Evolutionary conservation across 1,140 invertebrate species (phyloP).

Genomic region (Ganaspis sp.): DNA sequence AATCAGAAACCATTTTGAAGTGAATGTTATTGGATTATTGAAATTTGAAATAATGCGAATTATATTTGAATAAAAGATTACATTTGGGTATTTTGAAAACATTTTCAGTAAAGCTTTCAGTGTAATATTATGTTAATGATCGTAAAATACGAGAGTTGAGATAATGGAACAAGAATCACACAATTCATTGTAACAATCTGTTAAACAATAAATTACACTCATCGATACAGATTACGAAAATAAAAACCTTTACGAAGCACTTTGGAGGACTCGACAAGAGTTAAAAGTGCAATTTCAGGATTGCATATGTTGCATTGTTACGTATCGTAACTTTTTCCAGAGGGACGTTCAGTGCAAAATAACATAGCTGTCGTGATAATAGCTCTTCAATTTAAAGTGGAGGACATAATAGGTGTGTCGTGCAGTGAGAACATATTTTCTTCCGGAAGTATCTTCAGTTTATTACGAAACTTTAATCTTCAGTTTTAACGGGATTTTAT

Average conservation of each 20-base stretch:
- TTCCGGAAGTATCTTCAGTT: background rate
- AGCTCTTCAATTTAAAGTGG: background rate
- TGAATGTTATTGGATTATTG: too few relatives aligned
- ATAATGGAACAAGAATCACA: too few relatives aligned
- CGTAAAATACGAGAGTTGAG: too few relatives aligned
- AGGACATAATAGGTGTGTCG: background rate
- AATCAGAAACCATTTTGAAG: too few relatives aligned
- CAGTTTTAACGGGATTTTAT: background rate
- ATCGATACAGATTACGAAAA: too few relatives aligned
- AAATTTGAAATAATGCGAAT: too few relatives aligned
- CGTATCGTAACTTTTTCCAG: background rate
- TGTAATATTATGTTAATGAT: too few relatives aligned
- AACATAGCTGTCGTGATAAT: constrained; percentile 7
- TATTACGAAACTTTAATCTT: background rate
- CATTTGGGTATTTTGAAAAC: too few relatives aligned
- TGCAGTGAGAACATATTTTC: constrained; percentile 7
- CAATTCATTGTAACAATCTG: too few relatives aligned
- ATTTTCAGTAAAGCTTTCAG: too few relatives aligned
- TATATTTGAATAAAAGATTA: too few relatives aligned
- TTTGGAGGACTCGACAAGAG: background rate
- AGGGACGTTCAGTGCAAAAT: background rate
- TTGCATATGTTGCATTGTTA: constrained; percentile 3
- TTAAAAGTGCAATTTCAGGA: background rate
- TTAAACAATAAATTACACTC: too few relatives aligned
- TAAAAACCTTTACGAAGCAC: background rate